Conservation (phyloP, 2,113 vertebrate genomes). For the Zootoca vivipara region DNA sequence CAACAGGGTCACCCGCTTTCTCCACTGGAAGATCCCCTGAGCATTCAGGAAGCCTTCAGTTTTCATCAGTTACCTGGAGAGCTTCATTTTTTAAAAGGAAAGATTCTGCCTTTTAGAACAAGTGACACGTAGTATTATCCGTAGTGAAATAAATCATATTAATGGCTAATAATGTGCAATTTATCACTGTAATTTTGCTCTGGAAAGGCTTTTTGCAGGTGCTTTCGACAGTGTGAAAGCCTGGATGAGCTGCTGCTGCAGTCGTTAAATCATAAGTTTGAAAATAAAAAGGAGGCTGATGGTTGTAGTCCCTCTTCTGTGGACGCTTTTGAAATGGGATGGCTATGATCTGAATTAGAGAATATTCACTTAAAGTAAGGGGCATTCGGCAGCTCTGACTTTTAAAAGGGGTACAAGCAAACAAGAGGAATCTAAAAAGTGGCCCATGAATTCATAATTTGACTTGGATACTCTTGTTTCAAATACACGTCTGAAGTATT, state of each 20-base stretch:
- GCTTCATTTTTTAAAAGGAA: background rate
- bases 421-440: background rate
- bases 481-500: too few relatives aligned
- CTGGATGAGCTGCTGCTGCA: background rate
- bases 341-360: background rate
- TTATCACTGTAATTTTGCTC: background rate
- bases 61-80: background rate
- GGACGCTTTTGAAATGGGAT: background rate
- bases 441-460: background rate
- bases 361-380: background rate
- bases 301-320: background rate
- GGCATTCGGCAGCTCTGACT: background rate
- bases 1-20: too few relatives aligned
- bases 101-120: background rate
- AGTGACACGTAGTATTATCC: background rate
- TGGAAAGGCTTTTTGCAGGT: background rate
- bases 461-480: background rate
- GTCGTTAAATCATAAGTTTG: slow-evolving; percentile 4
- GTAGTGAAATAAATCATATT: slow-evolving; percentile 21
- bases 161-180: slow-evolving; percentile 13
- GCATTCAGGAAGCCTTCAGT: too few relatives aligned
- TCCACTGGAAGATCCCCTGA: too few relatives aligned
- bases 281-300: background rate
- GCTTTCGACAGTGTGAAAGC: background rate
- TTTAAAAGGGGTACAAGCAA: background rate